These are phyloP conservation scores for Pangasius macronema DNA, from an alignment of 2,797 vertebrate genomes.

Conservation along the genomic window DNA sequence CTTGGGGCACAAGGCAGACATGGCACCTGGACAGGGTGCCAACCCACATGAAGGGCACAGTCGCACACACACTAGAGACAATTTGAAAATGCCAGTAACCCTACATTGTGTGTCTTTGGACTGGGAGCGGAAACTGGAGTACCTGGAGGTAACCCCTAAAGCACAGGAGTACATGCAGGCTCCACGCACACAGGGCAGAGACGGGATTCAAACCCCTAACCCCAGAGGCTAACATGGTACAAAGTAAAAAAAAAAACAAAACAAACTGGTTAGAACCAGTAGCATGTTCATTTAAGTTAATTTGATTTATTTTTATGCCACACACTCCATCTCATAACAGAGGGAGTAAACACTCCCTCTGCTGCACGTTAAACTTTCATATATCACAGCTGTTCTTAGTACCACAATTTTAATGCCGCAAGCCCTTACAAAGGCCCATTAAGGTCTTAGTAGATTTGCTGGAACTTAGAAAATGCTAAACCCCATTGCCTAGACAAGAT, in stretches of 20 bases:
- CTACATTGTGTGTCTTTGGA: too few relatives aligned
- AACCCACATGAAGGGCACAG: too few relatives aligned
- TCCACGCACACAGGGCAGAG: too few relatives aligned
- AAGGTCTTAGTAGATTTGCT: conserved; percentile 35
- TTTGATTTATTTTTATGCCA: neutral
- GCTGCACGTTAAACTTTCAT: neutral
- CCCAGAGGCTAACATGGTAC: too few relatives aligned
- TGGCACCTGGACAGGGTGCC: too few relatives aligned
- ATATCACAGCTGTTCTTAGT: neutral
- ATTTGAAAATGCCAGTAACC: too few relatives aligned
- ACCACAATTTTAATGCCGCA: neutral
- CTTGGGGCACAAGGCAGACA: too few relatives aligned
- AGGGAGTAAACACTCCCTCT: neutral
- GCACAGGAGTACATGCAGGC: too few relatives aligned
- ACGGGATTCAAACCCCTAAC: too few relatives aligned
- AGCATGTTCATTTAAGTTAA: neutral
- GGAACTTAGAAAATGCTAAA: conserved; percentile 45
- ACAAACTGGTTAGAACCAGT: neutral
- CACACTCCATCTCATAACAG: neutral
- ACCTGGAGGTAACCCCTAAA: too few relatives aligned
- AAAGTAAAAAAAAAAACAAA: neutral
- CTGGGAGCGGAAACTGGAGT: too few relatives aligned
- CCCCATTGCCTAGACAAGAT: conserved; percentile 59
- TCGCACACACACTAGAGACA: too few relatives aligned
- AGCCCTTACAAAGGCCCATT: neutral